Percentiles rank a stretch among this genome's conserved stretches.
These are phyloP conservation scores for Drosophila percnosoma DNA, from an alignment of 2,888 invertebrate species.

Conservation along the genomic window DNA sequence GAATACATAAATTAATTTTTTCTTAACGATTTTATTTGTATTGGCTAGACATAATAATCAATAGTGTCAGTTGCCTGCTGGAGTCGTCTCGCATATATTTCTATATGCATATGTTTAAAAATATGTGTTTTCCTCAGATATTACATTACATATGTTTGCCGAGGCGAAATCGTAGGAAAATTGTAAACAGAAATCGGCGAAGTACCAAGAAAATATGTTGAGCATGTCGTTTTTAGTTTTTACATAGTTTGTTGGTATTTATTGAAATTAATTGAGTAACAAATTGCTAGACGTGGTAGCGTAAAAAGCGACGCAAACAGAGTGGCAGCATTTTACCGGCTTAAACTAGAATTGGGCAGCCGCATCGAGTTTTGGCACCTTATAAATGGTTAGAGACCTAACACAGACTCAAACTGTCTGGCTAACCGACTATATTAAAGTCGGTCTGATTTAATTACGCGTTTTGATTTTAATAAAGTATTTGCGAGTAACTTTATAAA, in stretches of 20 bases:
- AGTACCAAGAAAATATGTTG: constrained; percentile 12
- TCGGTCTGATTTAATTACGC: constrained; percentile 8
- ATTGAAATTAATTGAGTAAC: constrained; percentile 59
- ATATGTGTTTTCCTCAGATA: neutral
- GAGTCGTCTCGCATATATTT: constrained; percentile 10
- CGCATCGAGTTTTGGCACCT: constrained; percentile 48
- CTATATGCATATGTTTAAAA: neutral
- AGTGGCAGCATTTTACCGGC: constrained; percentile 56
- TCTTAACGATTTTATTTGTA: constrained; percentile 20
- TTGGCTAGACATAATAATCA: constrained; percentile 28
- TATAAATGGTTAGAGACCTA: constrained; percentile 25
- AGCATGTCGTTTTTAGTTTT: constrained; percentile 32
- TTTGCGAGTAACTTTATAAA: constrained; percentile 9
- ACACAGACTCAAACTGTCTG: constrained; percentile 12
- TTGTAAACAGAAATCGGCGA: constrained; percentile 16
- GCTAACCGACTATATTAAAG: constrained; percentile 8
- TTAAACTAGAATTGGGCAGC: constrained; percentile 61
- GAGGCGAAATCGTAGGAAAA: constrained; percentile 50
- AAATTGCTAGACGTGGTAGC: constrained; percentile 27
- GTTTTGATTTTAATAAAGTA: constrained; percentile 12
- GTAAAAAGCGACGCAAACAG: constrained; percentile 31
- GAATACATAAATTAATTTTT: neutral
- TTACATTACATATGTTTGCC: constrained; percentile 46
- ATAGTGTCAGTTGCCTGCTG: constrained; percentile 35
- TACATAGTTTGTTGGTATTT: constrained; percentile 39